Evolutionary conservation across 2,113 vertebrate genomes (phyloP), one percentile per base, ranked within the genome.

Genomic region (Tachysurus fulvidraco): DNA sequence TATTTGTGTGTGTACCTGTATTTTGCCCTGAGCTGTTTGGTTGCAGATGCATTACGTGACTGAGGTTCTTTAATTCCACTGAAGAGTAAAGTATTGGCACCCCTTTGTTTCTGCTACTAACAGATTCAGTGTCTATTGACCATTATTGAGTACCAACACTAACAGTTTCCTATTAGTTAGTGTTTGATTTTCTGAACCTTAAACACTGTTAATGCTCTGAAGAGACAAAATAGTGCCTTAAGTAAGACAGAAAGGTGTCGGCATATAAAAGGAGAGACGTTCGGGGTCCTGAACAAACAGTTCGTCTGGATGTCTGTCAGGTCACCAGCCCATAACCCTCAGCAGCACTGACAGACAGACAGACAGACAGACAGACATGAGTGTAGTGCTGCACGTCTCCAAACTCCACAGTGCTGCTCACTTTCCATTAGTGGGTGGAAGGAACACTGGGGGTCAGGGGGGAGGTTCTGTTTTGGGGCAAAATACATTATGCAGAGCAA

Each of bases 401-500:
- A 50, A 50, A 30, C 14, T 71, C 30, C 67, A 36, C 36, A 9
- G 30, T 19, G 67, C 28, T 41, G 67, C 30, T 71, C 67, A 9
- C 30, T 71, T 19, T 41, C 67, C 28, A 41, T 71, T 71, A 71
- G 17, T 19, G 64, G 11, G 11, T 8, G 30, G 67, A 71, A 13
- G 16, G 46, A 50, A 67, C 1, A 14, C 0, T 19, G 44, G 73
- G 73, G 19, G 3, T 7, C 7, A 1, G 6, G 4, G 30, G 21
- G 46, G 13, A 1, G n/a, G 76, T 17, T n/a, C n/a, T 14, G 67
- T 14, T 36, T 16, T 8, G 28, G 76, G 78, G 54, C 9, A 6
- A 59, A 52, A 80, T 59, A 60, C 55, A 60, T 80, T 80, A 80
- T 80, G 55, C 55, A 80, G 30, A 36, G 77, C 52, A 60, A 60